phyloP scores from a whole-genome alignment of 2,113 vertebrate genomes.

The Callaeas wilsoni region DNA sequence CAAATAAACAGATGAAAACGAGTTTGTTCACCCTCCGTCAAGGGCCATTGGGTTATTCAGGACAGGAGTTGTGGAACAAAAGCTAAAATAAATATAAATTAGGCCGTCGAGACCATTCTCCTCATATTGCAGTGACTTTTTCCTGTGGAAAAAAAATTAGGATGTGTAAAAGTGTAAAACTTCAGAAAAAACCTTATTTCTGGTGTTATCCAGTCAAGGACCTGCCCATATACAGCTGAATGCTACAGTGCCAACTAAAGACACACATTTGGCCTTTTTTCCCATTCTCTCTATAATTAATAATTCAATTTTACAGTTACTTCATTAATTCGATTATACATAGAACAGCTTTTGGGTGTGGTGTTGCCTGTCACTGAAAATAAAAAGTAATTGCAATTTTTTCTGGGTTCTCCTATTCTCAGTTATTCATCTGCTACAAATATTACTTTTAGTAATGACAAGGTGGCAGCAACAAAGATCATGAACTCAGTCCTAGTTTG shows the following conservation, averaged over 20 bases:
- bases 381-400: not conserved
- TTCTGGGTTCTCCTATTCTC: not conserved
- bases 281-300: not conserved
- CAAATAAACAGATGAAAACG: not conserved
- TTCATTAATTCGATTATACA: not conserved
- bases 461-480: not conserved
- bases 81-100: not conserved
- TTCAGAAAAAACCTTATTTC: not conserved
- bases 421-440: not conserved
- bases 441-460: not conserved
- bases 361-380: not conserved
- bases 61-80: not conserved
- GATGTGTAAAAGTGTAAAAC: not conserved
- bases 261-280: not conserved
- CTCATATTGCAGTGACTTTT: not conserved
- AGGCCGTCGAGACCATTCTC: not conserved
- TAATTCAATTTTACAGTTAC: not conserved
- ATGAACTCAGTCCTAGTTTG: not conserved
- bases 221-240: not conserved
- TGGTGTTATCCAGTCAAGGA: not conserved
- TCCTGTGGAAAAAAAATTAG: not conserved
- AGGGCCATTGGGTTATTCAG: not conserved
- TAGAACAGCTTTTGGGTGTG: not conserved
- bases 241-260: not conserved
- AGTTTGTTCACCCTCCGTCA: not conserved